phyloP scores from a whole-genome alignment of 2,113 vertebrate species.

The Loxodonta africana region DNA sequence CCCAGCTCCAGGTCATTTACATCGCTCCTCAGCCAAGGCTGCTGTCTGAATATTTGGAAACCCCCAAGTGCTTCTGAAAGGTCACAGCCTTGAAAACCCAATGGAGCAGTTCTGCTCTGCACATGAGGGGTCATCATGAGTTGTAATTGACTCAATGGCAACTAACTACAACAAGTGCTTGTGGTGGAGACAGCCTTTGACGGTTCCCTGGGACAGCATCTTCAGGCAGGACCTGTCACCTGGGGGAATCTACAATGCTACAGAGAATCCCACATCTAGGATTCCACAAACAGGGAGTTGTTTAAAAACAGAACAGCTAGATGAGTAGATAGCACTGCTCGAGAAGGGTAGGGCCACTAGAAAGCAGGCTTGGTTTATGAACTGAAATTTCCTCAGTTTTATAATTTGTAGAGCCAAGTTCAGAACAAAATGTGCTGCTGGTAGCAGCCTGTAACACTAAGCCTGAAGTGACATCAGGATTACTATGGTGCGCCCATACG shows the following conservation, averaged over 20 bases:
- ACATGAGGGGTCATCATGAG: not conserved
- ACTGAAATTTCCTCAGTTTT: not conserved
- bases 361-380: conserved; percentile 50
- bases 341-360: not conserved
- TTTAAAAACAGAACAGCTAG: conserved; percentile 22
- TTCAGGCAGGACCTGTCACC: not conserved
- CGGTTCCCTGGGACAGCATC: not conserved
- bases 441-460: not conserved
- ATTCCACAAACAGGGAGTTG: not conserved
- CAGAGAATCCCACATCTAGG: not conserved
- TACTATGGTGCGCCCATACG: not conserved
- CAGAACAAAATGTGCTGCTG: not conserved
- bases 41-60: conserved; percentile 14
- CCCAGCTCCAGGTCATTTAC: not conserved
- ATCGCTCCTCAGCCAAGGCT: not conserved
- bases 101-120: not conserved
- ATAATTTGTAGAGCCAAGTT: not conserved
- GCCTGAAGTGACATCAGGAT: not conserved
- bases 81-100: not conserved
- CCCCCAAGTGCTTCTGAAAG: not conserved
- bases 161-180: not conserved
- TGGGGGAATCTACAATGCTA: not conserved
- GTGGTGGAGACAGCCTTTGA: no score
- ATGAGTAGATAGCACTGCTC: not conserved
- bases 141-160: not conserved